Evolutionary conservation across 2,797 vertebrate genomes (phyloP).

Genomic region (Anguilla marmorata): DNA sequence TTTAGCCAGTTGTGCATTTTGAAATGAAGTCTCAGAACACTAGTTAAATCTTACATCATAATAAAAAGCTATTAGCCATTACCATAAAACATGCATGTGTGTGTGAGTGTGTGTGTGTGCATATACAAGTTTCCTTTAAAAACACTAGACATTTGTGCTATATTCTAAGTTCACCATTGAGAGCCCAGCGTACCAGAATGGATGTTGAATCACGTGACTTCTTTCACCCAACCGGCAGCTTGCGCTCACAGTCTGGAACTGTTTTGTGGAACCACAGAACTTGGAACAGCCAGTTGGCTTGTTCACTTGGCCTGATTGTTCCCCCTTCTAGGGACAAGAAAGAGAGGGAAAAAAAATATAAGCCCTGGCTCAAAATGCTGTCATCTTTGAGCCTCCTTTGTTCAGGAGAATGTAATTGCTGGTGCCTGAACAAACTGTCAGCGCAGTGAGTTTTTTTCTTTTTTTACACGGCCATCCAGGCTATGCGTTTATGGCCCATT

Average conservation of each 20-base stretch:
- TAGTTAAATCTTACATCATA: slow-evolving; percentile 14
- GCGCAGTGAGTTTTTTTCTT: slow-evolving; percentile 66
- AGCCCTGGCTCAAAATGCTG: slow-evolving; percentile 55
- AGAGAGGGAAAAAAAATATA: slow-evolving; percentile 39
- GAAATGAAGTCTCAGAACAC: background rate
- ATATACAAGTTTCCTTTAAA: background rate
- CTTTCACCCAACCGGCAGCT: slow-evolving; percentile 37
- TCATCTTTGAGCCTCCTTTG: slow-evolving; percentile 61
- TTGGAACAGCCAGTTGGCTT: slow-evolving; percentile 44
- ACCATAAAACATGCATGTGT: background rate
- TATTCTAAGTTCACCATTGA: slow-evolving; percentile 10
- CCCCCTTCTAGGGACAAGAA: slow-evolving; percentile 32
- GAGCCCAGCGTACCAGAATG: slow-evolving; percentile 42
- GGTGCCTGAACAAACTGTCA: slow-evolving; percentile 69
- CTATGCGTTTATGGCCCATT: slow-evolving; percentile 68
- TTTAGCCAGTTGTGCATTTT: slow-evolving; percentile 53
- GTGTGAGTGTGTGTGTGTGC: slow-evolving; percentile 2
- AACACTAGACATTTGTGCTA: background rate
- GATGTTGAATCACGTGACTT: slow-evolving; percentile 45
- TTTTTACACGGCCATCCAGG: slow-evolving; percentile 67
- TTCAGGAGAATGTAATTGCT: slow-evolving; percentile 64
- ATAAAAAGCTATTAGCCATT: slow-evolving; percentile 10
- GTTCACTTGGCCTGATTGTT: slow-evolving; percentile 39
- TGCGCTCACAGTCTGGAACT: slow-evolving; percentile 50
- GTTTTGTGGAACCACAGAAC: slow-evolving; percentile 47